Conservation (phyloP, 2,888 invertebrate species). For the Hydriomena furcata region DNA sequence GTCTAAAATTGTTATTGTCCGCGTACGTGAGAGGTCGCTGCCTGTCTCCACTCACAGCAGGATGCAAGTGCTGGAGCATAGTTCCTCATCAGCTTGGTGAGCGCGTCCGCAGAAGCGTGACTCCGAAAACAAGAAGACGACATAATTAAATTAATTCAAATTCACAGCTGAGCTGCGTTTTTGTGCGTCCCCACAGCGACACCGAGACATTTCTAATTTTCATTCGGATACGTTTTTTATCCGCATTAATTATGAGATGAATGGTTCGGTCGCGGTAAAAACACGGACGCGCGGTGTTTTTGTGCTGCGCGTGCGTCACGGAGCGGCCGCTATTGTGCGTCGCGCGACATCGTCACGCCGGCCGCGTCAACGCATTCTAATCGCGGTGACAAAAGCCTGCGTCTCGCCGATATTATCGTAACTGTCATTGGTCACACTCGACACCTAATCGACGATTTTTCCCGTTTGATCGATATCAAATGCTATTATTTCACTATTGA, state of each 20-base stretch:
- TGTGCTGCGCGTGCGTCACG: conserved; percentile 71
- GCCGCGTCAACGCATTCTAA: conserved; percentile 21
- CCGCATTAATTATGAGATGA: conserved; percentile 76
- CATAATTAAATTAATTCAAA: conserved; percentile 74
- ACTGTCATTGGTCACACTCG: conserved; percentile 26
- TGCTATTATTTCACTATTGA: conserved; percentile 1
- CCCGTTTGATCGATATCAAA: not conserved
- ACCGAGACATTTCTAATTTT: conserved; percentile 78
- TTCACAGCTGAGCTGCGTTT: conserved; percentile 58
- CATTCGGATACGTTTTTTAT: conserved; percentile 69
- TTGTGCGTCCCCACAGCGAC: conserved; percentile 53
- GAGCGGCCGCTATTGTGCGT: conserved; percentile 22
- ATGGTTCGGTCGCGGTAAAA: conserved; percentile 55
- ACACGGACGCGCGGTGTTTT: conserved; percentile 43
- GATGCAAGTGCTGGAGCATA: conserved; percentile 13
- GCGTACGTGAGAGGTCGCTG: not conserved
- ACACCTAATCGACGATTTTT: not conserved
- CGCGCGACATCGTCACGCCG: conserved; percentile 27
- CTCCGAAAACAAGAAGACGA: conserved; percentile 62
- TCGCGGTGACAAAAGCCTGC: not conserved
- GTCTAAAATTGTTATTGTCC: conserved; percentile 55
- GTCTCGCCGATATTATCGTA: not conserved
- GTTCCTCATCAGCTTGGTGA: conserved; percentile 15
- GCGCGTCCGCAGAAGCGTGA: conserved; percentile 35
- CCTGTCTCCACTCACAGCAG: not conserved